Evolutionary conservation across 2,888 invertebrate species (phyloP).

Genomic region (Schizaphis graminum): DNA sequence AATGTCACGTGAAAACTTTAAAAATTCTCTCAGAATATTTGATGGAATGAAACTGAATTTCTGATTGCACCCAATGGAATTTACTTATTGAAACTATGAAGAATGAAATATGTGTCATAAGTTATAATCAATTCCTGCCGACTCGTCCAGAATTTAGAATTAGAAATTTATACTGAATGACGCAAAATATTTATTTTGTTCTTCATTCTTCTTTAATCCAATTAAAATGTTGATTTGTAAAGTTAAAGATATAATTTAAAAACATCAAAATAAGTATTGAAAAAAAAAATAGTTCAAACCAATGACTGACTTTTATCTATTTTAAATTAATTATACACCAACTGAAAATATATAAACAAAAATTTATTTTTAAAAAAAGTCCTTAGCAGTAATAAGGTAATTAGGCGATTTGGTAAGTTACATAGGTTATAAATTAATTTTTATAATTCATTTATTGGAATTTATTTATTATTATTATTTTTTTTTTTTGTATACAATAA

Average conservation of each 20-base stretch:
- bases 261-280: not conserved
- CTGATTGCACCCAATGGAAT: conserved; percentile 10
- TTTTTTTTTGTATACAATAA: not conserved
- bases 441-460: not conserved
- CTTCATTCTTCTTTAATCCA: not conserved
- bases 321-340: not conserved
- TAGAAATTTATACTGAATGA: not conserved
- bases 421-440: not conserved
- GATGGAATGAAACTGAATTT: conserved; percentile 30
- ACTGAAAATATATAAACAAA: not conserved
- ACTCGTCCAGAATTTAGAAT: not conserved
- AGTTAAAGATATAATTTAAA: not conserved
- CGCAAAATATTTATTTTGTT: not conserved
- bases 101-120: not conserved
- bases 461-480: not conserved
- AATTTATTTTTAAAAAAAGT: not conserved
- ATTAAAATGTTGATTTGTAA: not conserved
- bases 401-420: not conserved
- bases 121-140: conserved; percentile 6
- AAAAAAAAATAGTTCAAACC: not conserved
- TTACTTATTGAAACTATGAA: conserved; percentile 2
- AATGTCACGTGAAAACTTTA: conserved; percentile 43
- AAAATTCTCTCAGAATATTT: not conserved
- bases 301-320: not conserved
- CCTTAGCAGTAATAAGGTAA: not conserved